Conservation (phyloP, 2,797 vertebrate species). For the Anomalospiza imberbis region DNA sequence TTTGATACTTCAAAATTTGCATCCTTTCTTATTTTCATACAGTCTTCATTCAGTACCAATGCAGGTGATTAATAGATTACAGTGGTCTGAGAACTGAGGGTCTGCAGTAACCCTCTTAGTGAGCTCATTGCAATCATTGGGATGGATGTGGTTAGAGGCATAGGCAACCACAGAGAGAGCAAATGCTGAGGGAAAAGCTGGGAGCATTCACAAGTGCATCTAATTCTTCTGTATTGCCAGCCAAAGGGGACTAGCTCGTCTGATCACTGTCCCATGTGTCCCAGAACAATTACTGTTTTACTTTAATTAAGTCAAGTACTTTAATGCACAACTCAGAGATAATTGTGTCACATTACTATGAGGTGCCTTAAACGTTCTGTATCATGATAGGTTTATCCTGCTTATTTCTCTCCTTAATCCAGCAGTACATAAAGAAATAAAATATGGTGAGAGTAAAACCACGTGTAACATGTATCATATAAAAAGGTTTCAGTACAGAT, state of each 20-base stretch:
- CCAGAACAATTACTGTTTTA: constrained; percentile 56
- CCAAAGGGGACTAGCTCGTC: neutral
- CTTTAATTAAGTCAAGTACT: constrained; percentile 50
- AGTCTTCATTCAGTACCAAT: neutral
- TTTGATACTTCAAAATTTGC: neutral
- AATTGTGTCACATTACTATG: neutral
- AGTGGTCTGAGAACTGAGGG: neutral
- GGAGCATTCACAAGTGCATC: neutral
- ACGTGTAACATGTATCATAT: neutral
- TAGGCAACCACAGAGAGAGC: neutral
- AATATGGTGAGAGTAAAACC: neutral
- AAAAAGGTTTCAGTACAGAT: neutral
- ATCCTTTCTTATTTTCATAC: neutral
- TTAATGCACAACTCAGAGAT: constrained; percentile 6
- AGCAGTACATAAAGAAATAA: neutral
- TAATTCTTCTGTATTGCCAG: neutral
- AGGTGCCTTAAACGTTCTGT: neutral
- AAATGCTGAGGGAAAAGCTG: neutral
- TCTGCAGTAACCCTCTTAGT: neutral
- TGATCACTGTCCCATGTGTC: constrained; percentile 28
- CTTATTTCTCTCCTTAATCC: neutral
- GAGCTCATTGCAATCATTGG: neutral
- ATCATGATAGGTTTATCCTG: neutral
- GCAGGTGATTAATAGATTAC: neutral
- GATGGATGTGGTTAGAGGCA: neutral